Evolutionary conservation across 2,888 invertebrate species (phyloP).

Genomic region (Smittia aterrima): DNA sequence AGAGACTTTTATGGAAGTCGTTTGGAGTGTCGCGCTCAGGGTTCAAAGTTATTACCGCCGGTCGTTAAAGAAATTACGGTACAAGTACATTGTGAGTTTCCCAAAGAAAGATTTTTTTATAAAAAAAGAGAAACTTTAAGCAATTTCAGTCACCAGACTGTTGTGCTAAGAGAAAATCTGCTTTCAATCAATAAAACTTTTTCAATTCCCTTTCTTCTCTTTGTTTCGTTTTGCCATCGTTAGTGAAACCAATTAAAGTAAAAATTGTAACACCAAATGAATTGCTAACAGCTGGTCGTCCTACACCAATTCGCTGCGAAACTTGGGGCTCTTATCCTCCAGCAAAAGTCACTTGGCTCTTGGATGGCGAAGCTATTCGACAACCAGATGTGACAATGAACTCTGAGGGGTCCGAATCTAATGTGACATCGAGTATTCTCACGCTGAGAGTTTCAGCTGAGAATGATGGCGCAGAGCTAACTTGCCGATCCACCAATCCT

Average conservation of each 20-base stretch:
- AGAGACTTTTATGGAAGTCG: constrained; percentile 70
- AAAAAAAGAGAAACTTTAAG: not conserved
- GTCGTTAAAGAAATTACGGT: constrained; percentile 71
- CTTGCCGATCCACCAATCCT: constrained; percentile 83
- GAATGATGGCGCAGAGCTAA: constrained; percentile 78
- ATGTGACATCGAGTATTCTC: constrained; percentile 72
- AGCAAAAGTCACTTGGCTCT: constrained; percentile 77
- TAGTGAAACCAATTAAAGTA: constrained; percentile 77
- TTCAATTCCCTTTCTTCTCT: constrained; percentile 14
- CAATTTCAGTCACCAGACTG: not conserved
- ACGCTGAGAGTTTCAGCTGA: constrained; percentile 72
- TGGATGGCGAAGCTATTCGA: constrained; percentile 67
- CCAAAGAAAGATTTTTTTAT: not conserved
- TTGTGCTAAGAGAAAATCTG: not conserved
- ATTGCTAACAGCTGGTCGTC: constrained; percentile 69
- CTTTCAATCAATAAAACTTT: constrained; percentile 7
- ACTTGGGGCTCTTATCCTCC: constrained; percentile 80
- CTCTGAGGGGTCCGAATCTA: constrained; percentile 52
- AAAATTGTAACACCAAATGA: constrained; percentile 71
- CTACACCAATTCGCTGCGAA: constrained; percentile 73
- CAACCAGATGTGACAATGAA: constrained; percentile 63
- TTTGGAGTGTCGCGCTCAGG: constrained; percentile 75
- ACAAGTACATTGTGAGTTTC: constrained; percentile 65
- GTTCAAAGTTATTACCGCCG: constrained; percentile 68
- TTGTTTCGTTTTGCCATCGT: constrained; percentile 46